Base-by-base conservation (phyloP, 2,888 invertebrate genomes). In the Helicoverpa assulta region DNA sequence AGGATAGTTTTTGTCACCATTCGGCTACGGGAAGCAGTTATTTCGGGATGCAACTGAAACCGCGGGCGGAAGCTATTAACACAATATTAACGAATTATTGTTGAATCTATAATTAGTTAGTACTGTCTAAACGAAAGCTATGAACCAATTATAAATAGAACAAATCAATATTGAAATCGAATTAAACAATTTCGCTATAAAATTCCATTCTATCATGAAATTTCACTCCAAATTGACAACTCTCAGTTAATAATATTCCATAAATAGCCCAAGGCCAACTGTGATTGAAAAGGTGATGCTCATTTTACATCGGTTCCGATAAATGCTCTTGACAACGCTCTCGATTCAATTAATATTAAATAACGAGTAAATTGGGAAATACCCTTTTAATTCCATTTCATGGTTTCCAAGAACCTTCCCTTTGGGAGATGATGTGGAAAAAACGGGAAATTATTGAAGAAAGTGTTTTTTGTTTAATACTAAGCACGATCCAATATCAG, bases 231-330 rank as follows among this genome's bases (percentile, higher is more conserved):
- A 78, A 74, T 78, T 53, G 64, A 68, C 29, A 62, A 62, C 64
- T 59, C 18, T 43, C 18, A 43, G 7, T n/a, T 14, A 67, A 70
- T 64, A 40, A 56, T 67, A 78, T 68, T 55, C 53, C 52, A 62
- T 73, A 78, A 21, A 54, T 62, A 7, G 73, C 79, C 67, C n/a
- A 18, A 40, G 64, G 67, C 52, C 68, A 51, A 62, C 64, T 73
- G 64, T 47, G 73, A 72, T 66, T 70, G 50, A 65, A 64, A 76
- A 70, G 53, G 57, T 57, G 59, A 51, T 37, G 56, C 37, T 67
- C 61, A 43, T 55, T 67, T 73, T 73, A 56, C 67, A 67, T 50
- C 67, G 59, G 18, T 72, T 37, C 51, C 58, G 12, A 70, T 61
- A 60, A 69, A 57, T 18, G 43, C 18, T 56, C 26, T 59, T 26